Conservation (phyloP, 2,797 vertebrate genomes). For the Lacerta viridis region DNA sequence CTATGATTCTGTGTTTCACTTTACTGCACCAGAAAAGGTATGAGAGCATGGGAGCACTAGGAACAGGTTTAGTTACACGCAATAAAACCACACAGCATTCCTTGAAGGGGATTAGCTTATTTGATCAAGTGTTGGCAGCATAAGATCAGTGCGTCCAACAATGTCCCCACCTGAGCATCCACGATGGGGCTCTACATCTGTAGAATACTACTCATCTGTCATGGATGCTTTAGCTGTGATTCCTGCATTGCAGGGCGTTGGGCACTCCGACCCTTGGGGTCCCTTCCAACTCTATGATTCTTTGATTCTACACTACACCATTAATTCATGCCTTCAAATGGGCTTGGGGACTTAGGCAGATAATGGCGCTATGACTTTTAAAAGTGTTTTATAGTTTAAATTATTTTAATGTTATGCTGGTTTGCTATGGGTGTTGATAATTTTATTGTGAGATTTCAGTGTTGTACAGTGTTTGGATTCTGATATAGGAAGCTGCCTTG, state of each 20-base stretch:
- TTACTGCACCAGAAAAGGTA: neutral
- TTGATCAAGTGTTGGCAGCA: neutral
- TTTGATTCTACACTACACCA: neutral
- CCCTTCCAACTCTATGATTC: no score
- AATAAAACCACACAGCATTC: neutral
- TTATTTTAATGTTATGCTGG: no score
- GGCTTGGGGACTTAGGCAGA: neutral
- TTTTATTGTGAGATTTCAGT: no score
- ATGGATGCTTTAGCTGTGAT: neutral
- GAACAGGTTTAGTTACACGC: neutral
- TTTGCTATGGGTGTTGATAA: no score
- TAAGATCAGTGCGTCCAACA: neutral
- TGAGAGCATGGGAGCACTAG: neutral
- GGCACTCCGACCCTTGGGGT: no score
- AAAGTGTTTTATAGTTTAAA: no score
- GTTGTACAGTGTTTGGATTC: no score
- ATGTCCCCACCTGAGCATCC: neutral
- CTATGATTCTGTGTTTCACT: neutral
- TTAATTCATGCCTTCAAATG: neutral
- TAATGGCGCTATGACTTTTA: no score
- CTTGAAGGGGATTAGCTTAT: neutral
- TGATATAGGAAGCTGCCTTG: no score
- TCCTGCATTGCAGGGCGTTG: no score
- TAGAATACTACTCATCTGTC: neutral
- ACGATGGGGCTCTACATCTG: neutral